Evolutionary conservation across 2,888 invertebrate species (phyloP).

Genomic region (Epinotia ramella): DNA sequence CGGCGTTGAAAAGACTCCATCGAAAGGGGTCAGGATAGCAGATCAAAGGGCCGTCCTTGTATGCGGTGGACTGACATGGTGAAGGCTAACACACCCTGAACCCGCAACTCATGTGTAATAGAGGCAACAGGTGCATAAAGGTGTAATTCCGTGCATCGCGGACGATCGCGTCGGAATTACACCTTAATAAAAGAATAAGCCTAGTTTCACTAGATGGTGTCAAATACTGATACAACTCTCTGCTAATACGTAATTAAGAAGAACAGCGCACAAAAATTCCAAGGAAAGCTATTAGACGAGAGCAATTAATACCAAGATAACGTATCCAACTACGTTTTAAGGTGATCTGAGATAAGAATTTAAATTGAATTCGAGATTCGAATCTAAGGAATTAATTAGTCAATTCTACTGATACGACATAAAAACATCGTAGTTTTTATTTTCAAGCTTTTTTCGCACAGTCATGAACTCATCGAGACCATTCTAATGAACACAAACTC

Average conservation of each 20-base stretch:
- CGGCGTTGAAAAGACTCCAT: no score
- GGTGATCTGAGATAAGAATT: conserved; percentile 17
- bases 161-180: no score
- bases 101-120: no score
- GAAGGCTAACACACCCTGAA: no score
- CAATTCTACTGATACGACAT: not conserved
- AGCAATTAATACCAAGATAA: conserved; percentile 10
- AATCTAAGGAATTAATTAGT: not conserved
- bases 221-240: not conserved
- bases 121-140: no score
- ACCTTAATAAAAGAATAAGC: no score
- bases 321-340: conserved; percentile 4
- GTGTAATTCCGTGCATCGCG: no score
- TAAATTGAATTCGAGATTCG: conserved; percentile 23
- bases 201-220: no score
- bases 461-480: conserved; percentile 43
- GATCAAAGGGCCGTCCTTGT: no score
- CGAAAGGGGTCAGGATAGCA: no score
- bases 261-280: not conserved
- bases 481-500: not conserved
- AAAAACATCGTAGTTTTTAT: no score
- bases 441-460: not conserved
- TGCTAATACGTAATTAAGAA: conserved; percentile 13
- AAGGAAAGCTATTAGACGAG: not conserved
- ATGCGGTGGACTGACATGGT: no score